phyloP scores from a whole-genome alignment of 2,113 vertebrate species.

The Leiothrix lutea region DNA sequence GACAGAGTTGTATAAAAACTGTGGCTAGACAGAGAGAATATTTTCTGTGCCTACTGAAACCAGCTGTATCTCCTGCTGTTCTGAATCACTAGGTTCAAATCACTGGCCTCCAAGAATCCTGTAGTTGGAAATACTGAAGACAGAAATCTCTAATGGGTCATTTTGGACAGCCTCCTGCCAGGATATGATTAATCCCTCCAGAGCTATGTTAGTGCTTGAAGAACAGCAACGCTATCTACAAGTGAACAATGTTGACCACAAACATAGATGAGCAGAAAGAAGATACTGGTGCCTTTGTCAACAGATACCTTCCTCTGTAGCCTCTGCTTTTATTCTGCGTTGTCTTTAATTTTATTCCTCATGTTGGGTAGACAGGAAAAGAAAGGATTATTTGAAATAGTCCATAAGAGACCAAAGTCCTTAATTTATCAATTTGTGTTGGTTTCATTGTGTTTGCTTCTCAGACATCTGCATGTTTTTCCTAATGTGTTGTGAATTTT shows the following conservation, averaged over 20 bases:
- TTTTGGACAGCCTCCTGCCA: conserved; percentile 48
- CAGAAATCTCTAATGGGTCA: conserved; percentile 20
- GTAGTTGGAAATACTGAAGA: background rate
- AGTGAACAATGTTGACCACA: background rate
- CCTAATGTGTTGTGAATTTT: rapidly evolving
- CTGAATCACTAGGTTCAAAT: conserved; percentile 40
- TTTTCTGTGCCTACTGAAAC: conserved; percentile 15
- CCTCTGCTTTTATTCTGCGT: background rate
- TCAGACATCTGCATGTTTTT: background rate
- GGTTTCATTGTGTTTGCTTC: background rate
- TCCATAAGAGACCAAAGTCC: background rate
- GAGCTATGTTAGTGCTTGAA: background rate
- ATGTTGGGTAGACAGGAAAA: background rate
- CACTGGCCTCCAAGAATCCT: background rate
- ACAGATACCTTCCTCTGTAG: background rate
- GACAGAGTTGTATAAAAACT: background rate
- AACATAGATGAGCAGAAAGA: background rate
- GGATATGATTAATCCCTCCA: background rate
- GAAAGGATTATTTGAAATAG: background rate
- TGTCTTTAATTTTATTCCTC: background rate
- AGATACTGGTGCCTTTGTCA: background rate
- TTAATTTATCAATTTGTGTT: background rate
- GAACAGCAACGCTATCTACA: background rate
- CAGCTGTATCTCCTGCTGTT: conserved; percentile 9
- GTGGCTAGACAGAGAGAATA: background rate